Evolutionary conservation across 2,113 vertebrate genomes (phyloP), one percentile per base, ranked within the genome.

Genomic region (Anhinga anhinga): DNA sequence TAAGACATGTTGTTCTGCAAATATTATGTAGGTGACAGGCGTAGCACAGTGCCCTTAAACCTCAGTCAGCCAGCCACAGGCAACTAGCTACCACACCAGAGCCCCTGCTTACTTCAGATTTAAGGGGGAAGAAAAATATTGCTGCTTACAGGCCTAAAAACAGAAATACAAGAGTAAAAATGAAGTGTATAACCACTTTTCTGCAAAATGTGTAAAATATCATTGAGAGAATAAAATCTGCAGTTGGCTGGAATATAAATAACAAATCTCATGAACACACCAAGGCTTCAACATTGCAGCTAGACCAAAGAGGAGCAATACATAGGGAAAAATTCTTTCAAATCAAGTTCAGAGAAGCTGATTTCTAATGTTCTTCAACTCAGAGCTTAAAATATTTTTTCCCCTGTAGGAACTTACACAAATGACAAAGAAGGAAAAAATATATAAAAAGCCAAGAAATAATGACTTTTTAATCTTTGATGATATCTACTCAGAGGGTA

Each of bases 401-500:
- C 22, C 78, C 72, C 66, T 2, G 1, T 87, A 97, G 89, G 80
- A 96, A 92, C 72, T 93, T 93, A 84, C 7, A 86, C 56, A 95
- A 96, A 94, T 78, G 76, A 86, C 89, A 95, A 95, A 97, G 93
- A 94, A 93, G 82, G 71, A 88, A 95, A 95, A 97, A 97, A 95
- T 95, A 95, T 86, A 97, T 94, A 90, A 94, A 94, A 96, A 95
- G 90, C 83, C 89, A 96, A 97, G 92, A 94, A 97, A 90, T 95
- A 96, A 97, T 92, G 93, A 92, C 91, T 94, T 96, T 94, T 96
- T 95, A 97, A 96, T 96, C 94, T 97, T 96, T 92, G 95, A 93
- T 96, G 94, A 97, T 97, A 89, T 95, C 95, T 96, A 74, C 95
- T 97, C 91, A 94, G 95, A 96, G 94, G 87, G 94, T 95, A 96